Conservation (phyloP, 2,113 vertebrate genomes). For the Accipiter cooperii region DNA sequence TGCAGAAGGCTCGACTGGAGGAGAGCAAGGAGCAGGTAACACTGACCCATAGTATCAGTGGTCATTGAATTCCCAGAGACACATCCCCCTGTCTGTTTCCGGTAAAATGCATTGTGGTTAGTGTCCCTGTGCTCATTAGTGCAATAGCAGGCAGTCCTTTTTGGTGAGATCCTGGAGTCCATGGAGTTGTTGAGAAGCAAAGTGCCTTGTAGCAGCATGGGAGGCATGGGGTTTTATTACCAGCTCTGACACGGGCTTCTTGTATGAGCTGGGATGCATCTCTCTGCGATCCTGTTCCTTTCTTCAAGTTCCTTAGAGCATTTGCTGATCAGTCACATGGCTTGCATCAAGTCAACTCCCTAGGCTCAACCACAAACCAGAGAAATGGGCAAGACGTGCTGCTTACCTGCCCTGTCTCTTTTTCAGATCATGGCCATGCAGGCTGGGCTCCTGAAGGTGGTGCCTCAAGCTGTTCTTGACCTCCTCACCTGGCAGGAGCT, state of each 20-base stretch:
- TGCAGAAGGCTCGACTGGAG: conserved; percentile 87
- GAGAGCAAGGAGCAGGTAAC: conserved; percentile 93
- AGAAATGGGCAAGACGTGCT: not conserved
- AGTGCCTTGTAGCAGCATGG: not conserved
- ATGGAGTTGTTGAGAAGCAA: not conserved
- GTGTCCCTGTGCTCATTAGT: not conserved
- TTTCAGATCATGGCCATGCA: conserved; percentile 89
- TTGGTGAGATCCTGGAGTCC: not conserved
- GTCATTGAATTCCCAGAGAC: not conserved
- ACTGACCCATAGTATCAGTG: not conserved
- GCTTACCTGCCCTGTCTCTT: not conserved
- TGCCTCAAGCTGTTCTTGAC: conserved; percentile 94
- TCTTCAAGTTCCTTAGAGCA: not conserved
- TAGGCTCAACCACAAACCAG: not conserved
- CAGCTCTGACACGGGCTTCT: not conserved
- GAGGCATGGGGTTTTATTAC: not conserved
- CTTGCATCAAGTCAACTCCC: not conserved
- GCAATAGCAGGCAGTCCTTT: not conserved
- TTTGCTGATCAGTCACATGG: not conserved
- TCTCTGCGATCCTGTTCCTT: not conserved
- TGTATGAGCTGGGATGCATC: not conserved
- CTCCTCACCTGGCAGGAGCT: conserved; percentile 96
- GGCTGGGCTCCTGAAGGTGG: conserved; percentile 91
- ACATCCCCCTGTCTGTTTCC: not conserved
- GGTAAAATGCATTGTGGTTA: not conserved